Evolutionary conservation across 2,888 invertebrate species (phyloP), one percentile per base, ranked within the genome.

Genomic region (Apodemia mormo): DNA sequence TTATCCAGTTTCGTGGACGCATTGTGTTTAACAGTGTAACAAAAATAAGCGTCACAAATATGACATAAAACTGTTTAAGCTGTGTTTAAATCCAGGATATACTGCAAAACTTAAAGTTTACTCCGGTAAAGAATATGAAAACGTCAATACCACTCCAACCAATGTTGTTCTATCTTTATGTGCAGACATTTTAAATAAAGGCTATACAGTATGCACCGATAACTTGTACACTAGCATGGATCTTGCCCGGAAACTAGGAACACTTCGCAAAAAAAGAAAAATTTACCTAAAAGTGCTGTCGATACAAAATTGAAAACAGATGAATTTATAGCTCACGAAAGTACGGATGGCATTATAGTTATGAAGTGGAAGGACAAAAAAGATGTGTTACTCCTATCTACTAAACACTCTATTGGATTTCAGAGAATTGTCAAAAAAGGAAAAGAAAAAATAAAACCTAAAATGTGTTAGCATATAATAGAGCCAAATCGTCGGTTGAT

Each of bases 11-110:
- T 68, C 33, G 76, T 12, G 76, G 77, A 3, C 70, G 77, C 8
- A 33, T 76, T 5, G 67, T 75, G 33, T 78, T 77, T 56, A 52
- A 9, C 76, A 77, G 67, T 75, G 76, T 45, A 72, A 74, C 66
- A 76, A 77, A 67, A 10, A 30, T 1, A 76, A 76, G 58, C 40
- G 74, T 1, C 76, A 77, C 52, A 77, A 77, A 54, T 77, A 80
- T 70, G 78, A 77, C 1, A 77, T 79, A 2, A 80, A 81, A 68
- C 65, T 73, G 10, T 81, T 84, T 68, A 84, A 84, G 77, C 37
- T 81, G 12, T 81, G 80, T 66, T 74, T 75, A 9, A 2, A 72
- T 52, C 80, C 80, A 7, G 80, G 81, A 10, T 82, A 81, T 69
- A 82, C 81, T 9, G 77, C 68, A 64, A 79, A 78, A 71, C 65